These are phyloP conservation scores for Drosophila subsilvestris DNA, from an alignment of 2,888 invertebrate species.

Conservation along the genomic window DNA sequence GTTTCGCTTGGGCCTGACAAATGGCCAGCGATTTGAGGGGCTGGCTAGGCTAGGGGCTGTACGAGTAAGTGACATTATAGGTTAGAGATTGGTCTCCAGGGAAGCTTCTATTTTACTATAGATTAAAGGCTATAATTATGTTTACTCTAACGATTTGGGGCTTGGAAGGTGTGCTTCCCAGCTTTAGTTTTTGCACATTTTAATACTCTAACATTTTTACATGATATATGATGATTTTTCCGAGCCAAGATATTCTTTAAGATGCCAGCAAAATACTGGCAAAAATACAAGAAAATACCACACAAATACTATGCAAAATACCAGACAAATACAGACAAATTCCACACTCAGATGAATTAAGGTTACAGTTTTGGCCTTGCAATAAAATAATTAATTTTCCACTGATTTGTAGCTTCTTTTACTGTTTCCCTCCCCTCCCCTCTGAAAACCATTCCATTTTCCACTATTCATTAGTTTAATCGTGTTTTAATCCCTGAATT, in stretches of 20 bases:
- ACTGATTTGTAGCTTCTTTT: not conserved
- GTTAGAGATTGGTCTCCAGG: slow-evolving; percentile 8
- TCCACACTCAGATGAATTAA: not conserved
- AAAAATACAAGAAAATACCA: too few species aligned
- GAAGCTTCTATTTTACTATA: slow-evolving; percentile 16
- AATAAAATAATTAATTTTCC: not conserved
- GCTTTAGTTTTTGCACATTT: too few species aligned
- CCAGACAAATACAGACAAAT: too few species aligned
- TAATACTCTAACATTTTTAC: too few species aligned
- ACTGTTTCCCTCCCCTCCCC: not conserved
- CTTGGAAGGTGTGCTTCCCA: not conserved
- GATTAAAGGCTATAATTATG: not conserved
- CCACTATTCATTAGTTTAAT: not conserved
- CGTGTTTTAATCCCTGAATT: not conserved
- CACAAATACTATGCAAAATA: too few species aligned
- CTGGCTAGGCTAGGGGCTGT: too few species aligned
- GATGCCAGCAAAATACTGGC: too few species aligned
- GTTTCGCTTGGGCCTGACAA: slow-evolving; percentile 38
- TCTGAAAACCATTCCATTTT: not conserved
- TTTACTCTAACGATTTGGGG: not conserved
- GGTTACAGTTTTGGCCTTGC: not conserved
- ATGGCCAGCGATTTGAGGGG: slow-evolving; percentile 42
- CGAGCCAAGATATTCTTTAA: too few species aligned
- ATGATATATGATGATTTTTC: too few species aligned
- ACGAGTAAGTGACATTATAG: slow-evolving; percentile 3